Conservation (phyloP, 2,113 vertebrate genomes). For the Ranitomeya variabilis region DNA sequence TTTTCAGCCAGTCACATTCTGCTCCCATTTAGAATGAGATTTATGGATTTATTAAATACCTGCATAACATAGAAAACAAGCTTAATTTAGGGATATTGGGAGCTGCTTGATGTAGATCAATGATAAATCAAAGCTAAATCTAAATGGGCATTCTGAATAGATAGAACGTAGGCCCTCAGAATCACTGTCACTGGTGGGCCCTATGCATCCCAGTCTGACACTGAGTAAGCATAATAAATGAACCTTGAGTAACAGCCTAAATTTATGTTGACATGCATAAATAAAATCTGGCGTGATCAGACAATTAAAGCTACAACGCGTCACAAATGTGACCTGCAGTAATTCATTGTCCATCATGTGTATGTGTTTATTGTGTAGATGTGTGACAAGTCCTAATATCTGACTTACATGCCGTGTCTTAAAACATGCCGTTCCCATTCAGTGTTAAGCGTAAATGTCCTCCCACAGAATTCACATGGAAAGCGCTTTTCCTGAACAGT, state of each 20-base stretch:
- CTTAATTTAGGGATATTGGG: too few relatives aligned
- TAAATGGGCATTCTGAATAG: too few relatives aligned
- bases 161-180: too few relatives aligned
- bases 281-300: not conserved
- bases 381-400: not conserved
- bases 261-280: not conserved
- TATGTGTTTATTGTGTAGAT: not conserved
- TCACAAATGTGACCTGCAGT: not conserved
- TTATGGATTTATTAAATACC: too few relatives aligned
- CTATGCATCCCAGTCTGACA: too few relatives aligned
- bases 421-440: conserved; percentile 97
- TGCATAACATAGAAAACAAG: too few relatives aligned
- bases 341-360: not conserved
- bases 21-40: too few relatives aligned
- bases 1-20: too few relatives aligned
- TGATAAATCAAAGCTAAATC: too few relatives aligned
- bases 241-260: not conserved
- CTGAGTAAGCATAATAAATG: too few relatives aligned
- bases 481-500: conserved; percentile 81
- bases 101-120: too few relatives aligned
- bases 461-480: conserved; percentile 95
- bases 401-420: conserved; percentile 95
- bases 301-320: not conserved
- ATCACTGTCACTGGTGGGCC: too few relatives aligned
- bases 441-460: conserved; percentile 87